Evolutionary conservation across 2,888 invertebrate genomes (phyloP).

Genomic region (Oscheius myriophilus): DNA sequence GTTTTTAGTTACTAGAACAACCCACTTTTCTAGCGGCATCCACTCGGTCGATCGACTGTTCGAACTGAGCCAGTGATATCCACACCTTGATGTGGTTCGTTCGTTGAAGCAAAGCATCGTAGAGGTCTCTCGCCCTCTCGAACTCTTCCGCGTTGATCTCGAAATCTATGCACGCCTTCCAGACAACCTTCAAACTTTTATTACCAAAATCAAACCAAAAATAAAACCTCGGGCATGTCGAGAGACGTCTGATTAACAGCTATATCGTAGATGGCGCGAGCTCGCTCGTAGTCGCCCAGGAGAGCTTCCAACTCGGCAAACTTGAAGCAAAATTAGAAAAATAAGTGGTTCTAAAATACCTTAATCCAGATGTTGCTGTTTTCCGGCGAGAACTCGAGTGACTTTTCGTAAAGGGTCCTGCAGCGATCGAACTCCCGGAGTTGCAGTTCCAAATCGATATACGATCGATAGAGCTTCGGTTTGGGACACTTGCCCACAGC

Average conservation of each 20-base stretch:
- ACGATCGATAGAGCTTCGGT: conserved; percentile 94
- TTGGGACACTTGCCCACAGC: conserved; percentile 94
- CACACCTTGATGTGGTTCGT: conserved; percentile 97
- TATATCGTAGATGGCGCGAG: conserved; percentile 91
- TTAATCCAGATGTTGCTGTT: conserved; percentile 99
- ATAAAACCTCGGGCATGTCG: conserved; percentile 89
- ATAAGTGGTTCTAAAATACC: conserved; percentile 31
- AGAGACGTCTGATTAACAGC: conserved; percentile 89
- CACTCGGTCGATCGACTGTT: conserved; percentile 76
- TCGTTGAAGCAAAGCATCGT: conserved; percentile 88
- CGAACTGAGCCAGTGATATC: conserved; percentile 97
- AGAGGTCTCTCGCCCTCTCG: conserved; percentile 86
- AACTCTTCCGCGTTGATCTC: conserved; percentile 92
- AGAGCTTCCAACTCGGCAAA: conserved; percentile 96
- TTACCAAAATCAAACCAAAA: neutral
- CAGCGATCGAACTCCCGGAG: conserved; percentile 97
- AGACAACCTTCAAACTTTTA: conserved; percentile 79
- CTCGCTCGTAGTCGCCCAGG: conserved; percentile 90
- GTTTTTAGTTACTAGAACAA: neutral
- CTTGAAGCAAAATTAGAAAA: too few relatives aligned
- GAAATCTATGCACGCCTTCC: conserved; percentile 99
- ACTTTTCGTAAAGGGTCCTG: conserved; percentile 90
- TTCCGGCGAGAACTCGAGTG: conserved; percentile 92
- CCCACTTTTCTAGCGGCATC: conserved; percentile 72
- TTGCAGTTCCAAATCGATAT: conserved; percentile 95